A percentile compares a stretch with the other conserved stretches of the same genome.
Conservation (phyloP, 2,113 vertebrate genomes). For the Zingel zingel region DNA sequence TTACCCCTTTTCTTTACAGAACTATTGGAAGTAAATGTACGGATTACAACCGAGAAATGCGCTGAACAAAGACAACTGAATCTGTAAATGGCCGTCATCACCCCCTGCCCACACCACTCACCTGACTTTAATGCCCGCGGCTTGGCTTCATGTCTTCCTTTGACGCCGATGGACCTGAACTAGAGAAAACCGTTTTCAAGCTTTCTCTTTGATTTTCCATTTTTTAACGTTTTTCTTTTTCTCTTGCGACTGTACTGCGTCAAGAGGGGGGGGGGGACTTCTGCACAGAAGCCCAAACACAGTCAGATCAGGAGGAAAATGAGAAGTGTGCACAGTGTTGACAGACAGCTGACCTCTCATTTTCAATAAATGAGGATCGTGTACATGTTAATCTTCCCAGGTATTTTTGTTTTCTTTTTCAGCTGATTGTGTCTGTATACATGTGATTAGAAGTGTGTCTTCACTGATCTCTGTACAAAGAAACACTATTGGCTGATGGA, state of each 20-base stretch:
- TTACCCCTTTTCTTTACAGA: constrained; percentile 54
- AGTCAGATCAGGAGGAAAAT: constrained; percentile 10
- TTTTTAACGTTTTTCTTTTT: neutral
- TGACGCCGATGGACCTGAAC: constrained; percentile 30
- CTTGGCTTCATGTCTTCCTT: constrained; percentile 6
- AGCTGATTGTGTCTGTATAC: constrained; percentile 24
- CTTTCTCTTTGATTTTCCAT: constrained; percentile 19
- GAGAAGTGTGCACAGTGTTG: constrained; percentile 14
- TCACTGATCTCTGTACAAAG: constrained; percentile 24
- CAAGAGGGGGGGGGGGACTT: neutral
- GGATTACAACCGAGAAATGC: constrained; percentile 65
- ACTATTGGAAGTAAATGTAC: constrained; percentile 28
- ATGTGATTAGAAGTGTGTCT: constrained; percentile 23
- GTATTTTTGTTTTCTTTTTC: neutral
- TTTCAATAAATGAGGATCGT: constrained; percentile 60
- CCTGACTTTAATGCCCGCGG: constrained; percentile 62
- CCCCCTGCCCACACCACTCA: constrained; percentile 29
- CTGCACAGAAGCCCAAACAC: constrained; percentile 43
- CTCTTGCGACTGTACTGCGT: neutral
- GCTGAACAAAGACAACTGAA: constrained; percentile 67
- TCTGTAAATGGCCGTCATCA: constrained; percentile 63
- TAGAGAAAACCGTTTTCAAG: constrained; percentile 32
- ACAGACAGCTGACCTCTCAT: constrained; percentile 29
- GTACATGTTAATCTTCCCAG: constrained; percentile 24
- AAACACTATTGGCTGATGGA: constrained; percentile 3